Base-by-base conservation (phyloP, 1,140 invertebrate species). In the Bombus polaris region DNA sequence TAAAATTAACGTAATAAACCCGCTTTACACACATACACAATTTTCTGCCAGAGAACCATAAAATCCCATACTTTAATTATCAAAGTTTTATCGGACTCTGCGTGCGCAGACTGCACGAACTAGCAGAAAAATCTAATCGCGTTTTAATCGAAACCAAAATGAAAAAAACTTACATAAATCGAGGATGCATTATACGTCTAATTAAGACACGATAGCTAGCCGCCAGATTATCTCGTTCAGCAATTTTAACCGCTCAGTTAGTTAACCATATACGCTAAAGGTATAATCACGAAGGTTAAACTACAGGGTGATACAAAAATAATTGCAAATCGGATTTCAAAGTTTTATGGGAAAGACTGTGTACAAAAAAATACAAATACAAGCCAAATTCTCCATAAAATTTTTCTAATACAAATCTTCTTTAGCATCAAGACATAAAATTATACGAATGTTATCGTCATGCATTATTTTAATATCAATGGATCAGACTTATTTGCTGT, bases 261-360 rank as follows among this genome's bases (percentile, higher is more conserved):
- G 86, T 82, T 88, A 92, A 66, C 88, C 87, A 68, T 68, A 68
- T 68, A 37, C 81, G 89, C 74, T 87, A 59, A 84, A 92, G 92
- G 89, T 93, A 93, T 93, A 94, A 94, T 94, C 91, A 93, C 90
- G 87, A 39, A 39, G 37, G 37, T 35, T 32, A 66, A 18, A 9
- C 37, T 71, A 71, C 66, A 68, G 66, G 37, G 68, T 39, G 68
- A 4, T 68, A 68, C 66, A 68, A 35, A 37, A 68, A 37, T 68
- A 37, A 37, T 35, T 35, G 32, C 9, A 37, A 37, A 22, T 68
- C 65, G n/a, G n/a, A 66, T 25, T 68, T 37, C 4, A 37, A 68
- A 68, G 35, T 32, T 32, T 5, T 2, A 15, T 6, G n/a, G 15
- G 15, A 15, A 53, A 35, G 15, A 66, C 3, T 18, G 15, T 18